A percentile compares a stretch with the other conserved stretches of the same genome.
These are phyloP conservation scores for Pelecanoides urinatrix DNA, from an alignment of 2,113 vertebrate genomes.

Conservation along the genomic window DNA sequence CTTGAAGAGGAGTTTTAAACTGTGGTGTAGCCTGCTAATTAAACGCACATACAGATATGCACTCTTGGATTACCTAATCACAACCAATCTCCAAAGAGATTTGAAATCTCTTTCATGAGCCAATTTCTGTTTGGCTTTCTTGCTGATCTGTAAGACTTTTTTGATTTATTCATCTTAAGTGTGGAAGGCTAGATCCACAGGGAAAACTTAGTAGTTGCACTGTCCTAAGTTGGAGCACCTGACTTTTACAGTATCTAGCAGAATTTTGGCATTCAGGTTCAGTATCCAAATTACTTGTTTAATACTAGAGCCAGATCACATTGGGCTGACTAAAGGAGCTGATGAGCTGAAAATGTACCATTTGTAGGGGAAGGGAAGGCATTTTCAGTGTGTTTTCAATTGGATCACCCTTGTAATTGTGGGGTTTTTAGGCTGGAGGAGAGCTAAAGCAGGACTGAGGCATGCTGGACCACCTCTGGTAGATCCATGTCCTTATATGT, in stretches of 20 bases:
- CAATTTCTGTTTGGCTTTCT: neutral
- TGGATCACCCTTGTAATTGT: neutral
- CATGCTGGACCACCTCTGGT: neutral
- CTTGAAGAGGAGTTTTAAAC: neutral
- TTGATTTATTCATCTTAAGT: neutral
- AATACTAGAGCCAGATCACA: neutral
- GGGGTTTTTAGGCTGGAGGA: neutral
- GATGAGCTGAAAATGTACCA: neutral
- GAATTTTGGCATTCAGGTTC: neutral
- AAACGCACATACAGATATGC: neutral
- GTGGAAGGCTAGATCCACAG: neutral
- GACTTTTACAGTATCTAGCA: neutral
- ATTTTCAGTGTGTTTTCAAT: neutral
- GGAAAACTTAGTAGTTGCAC: neutral
- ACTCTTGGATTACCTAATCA: neutral
- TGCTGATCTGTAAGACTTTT: neutral
- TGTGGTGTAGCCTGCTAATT: neutral
- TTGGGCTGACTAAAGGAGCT: neutral
- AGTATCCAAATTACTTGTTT: neutral
- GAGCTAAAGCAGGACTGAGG: neutral
- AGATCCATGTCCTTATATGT: neutral
- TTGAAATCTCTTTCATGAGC: neutral
- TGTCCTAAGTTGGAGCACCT: neutral
- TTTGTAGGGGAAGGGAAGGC: neutral
- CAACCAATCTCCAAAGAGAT: neutral